Evolutionary conservation across 2,113 vertebrate species (phyloP).

Genomic region (Jacana jacana): DNA sequence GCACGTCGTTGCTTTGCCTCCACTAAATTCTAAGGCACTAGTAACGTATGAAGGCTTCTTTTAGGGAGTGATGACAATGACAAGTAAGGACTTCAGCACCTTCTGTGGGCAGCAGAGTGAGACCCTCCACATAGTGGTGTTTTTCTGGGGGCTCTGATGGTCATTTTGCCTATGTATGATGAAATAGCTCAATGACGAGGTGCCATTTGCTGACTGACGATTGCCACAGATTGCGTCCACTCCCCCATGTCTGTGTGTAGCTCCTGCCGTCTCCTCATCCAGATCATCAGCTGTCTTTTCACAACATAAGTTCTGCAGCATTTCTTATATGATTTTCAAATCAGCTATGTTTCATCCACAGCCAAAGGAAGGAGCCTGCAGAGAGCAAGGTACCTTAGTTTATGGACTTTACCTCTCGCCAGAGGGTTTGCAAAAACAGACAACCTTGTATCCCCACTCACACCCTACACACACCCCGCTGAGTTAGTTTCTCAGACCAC

Average conservation of each 20-base stretch:
- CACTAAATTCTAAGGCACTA: too few relatives aligned
- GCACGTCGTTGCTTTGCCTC: neutral
- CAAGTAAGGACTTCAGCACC: neutral
- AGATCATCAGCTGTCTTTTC: neutral
- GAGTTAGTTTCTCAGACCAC: neutral
- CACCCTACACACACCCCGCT: rapidly evolving
- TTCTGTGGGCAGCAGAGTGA: neutral
- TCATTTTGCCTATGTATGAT: neutral
- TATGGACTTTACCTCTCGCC: neutral
- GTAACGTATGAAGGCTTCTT: neutral
- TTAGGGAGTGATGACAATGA: neutral
- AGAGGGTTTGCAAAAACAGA: neutral
- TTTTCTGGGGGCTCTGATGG: neutral
- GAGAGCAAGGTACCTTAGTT: neutral
- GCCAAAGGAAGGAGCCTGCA: neutral
- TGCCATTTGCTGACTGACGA: neutral
- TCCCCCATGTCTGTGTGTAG: neutral
- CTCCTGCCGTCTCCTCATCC: neutral
- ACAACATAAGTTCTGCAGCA: neutral
- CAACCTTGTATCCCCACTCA: too few relatives aligned
- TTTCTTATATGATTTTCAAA: neutral
- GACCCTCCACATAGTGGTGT: neutral
- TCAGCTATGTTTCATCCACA: neutral
- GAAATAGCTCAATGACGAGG: neutral
- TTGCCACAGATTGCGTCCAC: neutral